These are phyloP conservation scores for Heliconius eleuchia DNA, from an alignment of 1,140 invertebrate species.

Conservation along the genomic window DNA sequence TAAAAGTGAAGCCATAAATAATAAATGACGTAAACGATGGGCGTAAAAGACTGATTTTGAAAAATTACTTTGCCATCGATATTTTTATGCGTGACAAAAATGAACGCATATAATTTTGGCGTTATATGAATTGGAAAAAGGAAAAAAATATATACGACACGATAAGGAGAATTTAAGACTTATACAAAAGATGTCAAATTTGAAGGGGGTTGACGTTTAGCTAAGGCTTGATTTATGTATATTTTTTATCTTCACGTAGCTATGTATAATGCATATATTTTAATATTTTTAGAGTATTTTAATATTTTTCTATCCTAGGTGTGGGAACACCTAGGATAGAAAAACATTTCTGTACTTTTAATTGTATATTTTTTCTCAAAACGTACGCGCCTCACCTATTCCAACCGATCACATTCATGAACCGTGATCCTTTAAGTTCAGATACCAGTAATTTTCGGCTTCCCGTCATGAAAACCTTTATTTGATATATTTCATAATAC, in stretches of 20 bases:
- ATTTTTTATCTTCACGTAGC: not conserved
- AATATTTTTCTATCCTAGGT: no score
- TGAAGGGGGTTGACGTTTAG: not conserved
- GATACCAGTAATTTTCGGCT: no score
- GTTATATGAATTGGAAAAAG: not conserved
- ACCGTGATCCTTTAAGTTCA: no score
- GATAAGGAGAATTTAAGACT: constrained; percentile 4
- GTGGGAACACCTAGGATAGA: no score
- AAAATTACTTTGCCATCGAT: not conserved
- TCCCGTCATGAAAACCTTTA: no score
- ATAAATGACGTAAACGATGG: not conserved
- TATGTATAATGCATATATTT: not conserved
- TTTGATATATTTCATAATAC: no score
- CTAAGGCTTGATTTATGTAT: constrained; percentile 3
- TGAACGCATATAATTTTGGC: not conserved
- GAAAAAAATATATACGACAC: constrained; percentile 7
- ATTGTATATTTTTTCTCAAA: not conserved
- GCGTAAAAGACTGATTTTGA: constrained; percentile 10
- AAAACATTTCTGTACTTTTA: not conserved
- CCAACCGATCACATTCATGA: no score
- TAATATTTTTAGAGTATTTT: no score
- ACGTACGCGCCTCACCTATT: no score
- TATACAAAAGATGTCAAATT: constrained; percentile 11
- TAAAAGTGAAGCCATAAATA: constrained; percentile 6
- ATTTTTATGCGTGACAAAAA: constrained; percentile 6